phyloP scores from a whole-genome alignment of 2,113 vertebrate species.

The Entelurus aequoreus region DNA sequence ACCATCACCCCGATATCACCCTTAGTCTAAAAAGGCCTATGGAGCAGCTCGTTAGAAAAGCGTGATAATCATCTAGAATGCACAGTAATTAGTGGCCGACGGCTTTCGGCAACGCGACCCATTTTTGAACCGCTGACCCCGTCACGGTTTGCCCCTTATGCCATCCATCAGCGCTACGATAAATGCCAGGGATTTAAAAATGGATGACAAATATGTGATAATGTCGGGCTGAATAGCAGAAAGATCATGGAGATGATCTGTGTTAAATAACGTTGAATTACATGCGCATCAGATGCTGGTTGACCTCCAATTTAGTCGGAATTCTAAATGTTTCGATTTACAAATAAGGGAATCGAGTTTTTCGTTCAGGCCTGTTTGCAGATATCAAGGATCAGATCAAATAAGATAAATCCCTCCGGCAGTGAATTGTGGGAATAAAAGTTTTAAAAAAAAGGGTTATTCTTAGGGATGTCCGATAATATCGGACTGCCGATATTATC shows the following conservation, averaged over 20 bases:
- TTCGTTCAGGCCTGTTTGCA: too few species aligned
- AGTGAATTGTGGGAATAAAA: too few species aligned
- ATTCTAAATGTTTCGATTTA: neutral
- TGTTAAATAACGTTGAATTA: neutral
- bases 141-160: constrained; percentile 14
- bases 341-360: too few species aligned
- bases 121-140: constrained; percentile 21
- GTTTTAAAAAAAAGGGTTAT: too few species aligned
- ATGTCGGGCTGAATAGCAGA: neutral
- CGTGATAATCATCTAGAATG: constrained; percentile 53
- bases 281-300: neutral
- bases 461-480: too few species aligned
- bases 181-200: constrained; percentile 34
- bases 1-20: constrained; percentile 15
- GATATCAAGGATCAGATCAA: too few species aligned
- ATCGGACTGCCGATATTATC: too few species aligned
- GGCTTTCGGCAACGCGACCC: constrained; percentile 19
- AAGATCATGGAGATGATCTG: neutral
- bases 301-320: neutral
- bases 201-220: constrained; percentile 22
- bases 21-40: constrained; percentile 5
- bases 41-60: constrained; percentile 33
- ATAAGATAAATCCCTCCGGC: too few species aligned
- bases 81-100: constrained; percentile 37
- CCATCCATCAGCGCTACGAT: constrained; percentile 18